Evolutionary conservation across 2,113 vertebrate species (phyloP).

Genomic region (Ptyas mucosa): DNA sequence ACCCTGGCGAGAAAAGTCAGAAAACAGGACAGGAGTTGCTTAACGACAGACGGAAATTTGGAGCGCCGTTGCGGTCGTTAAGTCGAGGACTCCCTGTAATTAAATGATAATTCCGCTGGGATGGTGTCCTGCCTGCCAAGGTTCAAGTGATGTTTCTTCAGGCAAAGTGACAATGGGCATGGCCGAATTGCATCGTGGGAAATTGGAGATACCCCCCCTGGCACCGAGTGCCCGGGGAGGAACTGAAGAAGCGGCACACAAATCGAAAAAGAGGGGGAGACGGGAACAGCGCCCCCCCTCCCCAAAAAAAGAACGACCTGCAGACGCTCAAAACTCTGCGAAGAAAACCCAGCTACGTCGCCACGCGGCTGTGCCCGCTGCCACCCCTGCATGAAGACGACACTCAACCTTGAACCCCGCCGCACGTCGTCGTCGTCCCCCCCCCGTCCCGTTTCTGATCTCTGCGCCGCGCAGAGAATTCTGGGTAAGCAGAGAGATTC

Average conservation of each 20-base stretch:
- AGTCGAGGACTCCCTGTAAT: not conserved
- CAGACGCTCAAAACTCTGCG: not conserved
- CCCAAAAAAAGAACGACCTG: not conserved
- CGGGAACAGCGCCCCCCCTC: not conserved
- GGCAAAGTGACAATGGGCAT: not conserved
- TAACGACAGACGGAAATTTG: too few species aligned
- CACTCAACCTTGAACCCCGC: accelerated
- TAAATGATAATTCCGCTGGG: too few species aligned
- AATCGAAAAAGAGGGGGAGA: not conserved
- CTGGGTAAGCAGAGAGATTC: not conserved
- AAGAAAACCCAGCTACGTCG: not conserved
- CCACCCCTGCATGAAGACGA: too few species aligned
- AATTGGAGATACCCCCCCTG: not conserved
- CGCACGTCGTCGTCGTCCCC: too few species aligned
- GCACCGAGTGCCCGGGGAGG: not conserved
- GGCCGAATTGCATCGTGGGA: not conserved
- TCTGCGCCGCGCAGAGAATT: not conserved
- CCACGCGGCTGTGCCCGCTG: accelerated
- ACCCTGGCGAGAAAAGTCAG: too few species aligned
- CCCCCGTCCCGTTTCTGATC: not conserved
- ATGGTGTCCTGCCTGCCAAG: too few species aligned
- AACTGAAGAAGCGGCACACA: not conserved
- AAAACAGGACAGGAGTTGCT: too few species aligned
- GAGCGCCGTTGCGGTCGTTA: too few species aligned
- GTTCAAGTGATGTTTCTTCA: not conserved